Evolutionary conservation across 2,797 vertebrate genomes (phyloP).

Genomic region (Hemitrygon akajei): DNA sequence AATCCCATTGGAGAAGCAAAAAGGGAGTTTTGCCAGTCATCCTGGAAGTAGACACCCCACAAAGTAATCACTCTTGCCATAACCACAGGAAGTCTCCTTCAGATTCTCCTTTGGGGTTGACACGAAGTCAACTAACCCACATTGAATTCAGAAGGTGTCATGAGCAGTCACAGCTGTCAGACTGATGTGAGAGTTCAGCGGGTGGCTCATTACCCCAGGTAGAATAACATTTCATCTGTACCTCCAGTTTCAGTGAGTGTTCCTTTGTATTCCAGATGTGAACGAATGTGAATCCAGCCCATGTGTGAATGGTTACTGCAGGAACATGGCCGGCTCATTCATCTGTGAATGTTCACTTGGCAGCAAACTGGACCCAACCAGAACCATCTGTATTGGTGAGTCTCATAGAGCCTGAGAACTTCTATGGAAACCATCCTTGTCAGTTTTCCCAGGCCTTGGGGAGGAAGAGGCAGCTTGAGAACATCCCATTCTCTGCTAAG

Average conservation of each 20-base stretch:
- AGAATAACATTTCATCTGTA: not conserved
- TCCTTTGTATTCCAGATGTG: conserved; percentile 67
- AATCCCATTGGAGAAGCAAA: no score
- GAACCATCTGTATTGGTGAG: conserved; percentile 94
- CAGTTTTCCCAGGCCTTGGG: not conserved
- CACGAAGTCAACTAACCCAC: not conserved
- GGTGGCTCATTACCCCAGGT: not conserved
- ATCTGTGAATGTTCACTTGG: conserved; percentile 90
- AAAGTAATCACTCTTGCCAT: not conserved
- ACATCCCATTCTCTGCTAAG: not conserved
- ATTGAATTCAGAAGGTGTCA: not conserved
- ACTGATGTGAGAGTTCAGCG: not conserved
- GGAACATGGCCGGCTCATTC: conserved; percentile 89
- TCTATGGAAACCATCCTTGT: not conserved
- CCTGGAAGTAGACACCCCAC: no score
- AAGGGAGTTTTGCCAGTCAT: not conserved
- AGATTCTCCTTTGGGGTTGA: not conserved
- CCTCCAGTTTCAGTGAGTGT: not conserved
- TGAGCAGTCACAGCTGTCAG: not conserved
- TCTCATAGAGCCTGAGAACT: not conserved
- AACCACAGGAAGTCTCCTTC: not conserved
- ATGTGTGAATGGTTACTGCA: conserved; percentile 85
- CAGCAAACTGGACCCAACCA: conserved; percentile 89
- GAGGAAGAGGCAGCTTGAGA: not conserved
- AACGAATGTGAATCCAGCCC: conserved; percentile 91